A percentile compares a stretch with the other conserved stretches of the same genome.
Conservation (phyloP, 2,113 vertebrate species). For the Meleagris gallopavo region DNA sequence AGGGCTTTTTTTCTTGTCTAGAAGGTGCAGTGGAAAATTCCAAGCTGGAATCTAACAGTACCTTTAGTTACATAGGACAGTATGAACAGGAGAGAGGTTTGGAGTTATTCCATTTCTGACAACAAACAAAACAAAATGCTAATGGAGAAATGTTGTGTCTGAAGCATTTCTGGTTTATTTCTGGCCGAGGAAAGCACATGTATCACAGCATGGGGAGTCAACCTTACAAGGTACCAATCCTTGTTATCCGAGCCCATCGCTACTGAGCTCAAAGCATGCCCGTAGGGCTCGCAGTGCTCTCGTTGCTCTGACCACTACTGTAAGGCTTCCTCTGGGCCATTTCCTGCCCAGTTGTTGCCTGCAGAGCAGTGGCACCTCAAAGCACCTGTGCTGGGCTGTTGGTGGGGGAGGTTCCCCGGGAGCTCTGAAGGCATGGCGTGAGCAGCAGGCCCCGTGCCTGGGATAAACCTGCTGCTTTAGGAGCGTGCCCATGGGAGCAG, state of each 20-base stretch:
- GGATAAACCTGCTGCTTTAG: neutral
- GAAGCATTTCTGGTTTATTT: slow-evolving; percentile 4
- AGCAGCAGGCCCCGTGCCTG: neutral
- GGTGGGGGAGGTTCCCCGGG: neutral
- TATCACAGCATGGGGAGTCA: neutral
- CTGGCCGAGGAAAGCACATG: neutral
- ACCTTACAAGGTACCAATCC: neutral
- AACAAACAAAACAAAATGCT: slow-evolving; percentile 5
- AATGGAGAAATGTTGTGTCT: neutral
- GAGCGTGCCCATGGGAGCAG: accelerated
- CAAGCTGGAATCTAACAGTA: slow-evolving; percentile 13
- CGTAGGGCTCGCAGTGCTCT: neutral
- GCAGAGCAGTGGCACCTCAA: neutral
- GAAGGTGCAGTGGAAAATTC: slow-evolving; percentile 7
- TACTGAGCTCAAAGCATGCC: neutral
- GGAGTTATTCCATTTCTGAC: slow-evolving; percentile 11
- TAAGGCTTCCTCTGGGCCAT: neutral
- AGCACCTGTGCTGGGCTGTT: too few species aligned
- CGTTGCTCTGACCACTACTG: accelerated
- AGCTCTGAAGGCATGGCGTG: neutral
- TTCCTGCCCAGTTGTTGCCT: accelerated
- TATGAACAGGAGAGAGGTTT: neutral
- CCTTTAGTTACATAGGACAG: neutral
- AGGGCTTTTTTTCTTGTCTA: slow-evolving; percentile 21
- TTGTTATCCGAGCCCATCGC: neutral